Conservation (phyloP, 2,888 invertebrate species). For the Palloptera scutellata region DNA sequence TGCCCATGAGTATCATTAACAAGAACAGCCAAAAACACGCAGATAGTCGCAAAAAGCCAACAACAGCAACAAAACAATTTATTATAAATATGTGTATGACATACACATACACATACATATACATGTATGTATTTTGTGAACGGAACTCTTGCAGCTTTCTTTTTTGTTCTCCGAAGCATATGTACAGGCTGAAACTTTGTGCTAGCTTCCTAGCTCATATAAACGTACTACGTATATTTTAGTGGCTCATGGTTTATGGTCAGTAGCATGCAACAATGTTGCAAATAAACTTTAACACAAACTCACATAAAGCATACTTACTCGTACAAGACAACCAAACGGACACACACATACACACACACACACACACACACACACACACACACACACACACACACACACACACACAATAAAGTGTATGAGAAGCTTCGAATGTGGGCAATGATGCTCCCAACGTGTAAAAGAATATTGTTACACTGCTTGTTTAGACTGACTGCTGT, state of each 20-base stretch:
- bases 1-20: constrained; percentile 31
- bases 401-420: neutral
- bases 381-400: neutral
- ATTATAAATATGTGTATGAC: too few species aligned
- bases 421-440: neutral
- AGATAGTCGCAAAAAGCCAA: neutral
- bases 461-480: constrained; percentile 2
- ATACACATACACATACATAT: too few species aligned
- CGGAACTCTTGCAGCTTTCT: too few species aligned
- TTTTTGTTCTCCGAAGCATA: too few species aligned
- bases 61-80: constrained; percentile 2
- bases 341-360: neutral
- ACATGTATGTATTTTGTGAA: too few species aligned
- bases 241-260: constrained; percentile 21
- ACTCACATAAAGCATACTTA: constrained; percentile 21
- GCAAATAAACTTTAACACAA: constrained; percentile 29
- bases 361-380: neutral
- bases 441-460: neutral
- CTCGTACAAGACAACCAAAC: neutral
- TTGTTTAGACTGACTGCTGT: neutral
- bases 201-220: too few species aligned
- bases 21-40: constrained; percentile 10
- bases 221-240: neutral
- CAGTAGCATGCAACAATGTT: constrained; percentile 16
- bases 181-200: too few species aligned